Percentiles rank a stretch among this genome's conserved stretches.
These are phyloP conservation scores for Lutraria rhynchaena DNA, from an alignment of 1,140 invertebrate species.

Conservation along the genomic window DNA sequence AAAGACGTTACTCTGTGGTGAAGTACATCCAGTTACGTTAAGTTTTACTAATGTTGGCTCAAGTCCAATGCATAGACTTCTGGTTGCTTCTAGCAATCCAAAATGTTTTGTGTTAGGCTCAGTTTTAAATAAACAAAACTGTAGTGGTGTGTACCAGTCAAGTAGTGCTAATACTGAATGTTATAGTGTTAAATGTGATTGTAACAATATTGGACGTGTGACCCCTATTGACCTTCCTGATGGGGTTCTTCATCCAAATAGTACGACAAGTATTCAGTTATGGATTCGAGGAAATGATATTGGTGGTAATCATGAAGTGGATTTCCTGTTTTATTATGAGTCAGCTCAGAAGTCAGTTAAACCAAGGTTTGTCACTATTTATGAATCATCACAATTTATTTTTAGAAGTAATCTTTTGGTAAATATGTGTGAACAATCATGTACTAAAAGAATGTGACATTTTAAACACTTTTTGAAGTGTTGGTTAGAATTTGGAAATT, in stretches of 20 bases:
- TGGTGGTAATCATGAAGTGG: conserved; percentile 86
- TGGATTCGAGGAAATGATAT: conserved; percentile 88
- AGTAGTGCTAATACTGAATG: conserved; percentile 36
- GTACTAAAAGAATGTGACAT: too few relatives aligned
- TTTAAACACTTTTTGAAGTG: too few relatives aligned
- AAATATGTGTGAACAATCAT: too few relatives aligned
- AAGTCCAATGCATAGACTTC: conserved; percentile 86
- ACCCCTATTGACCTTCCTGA: conserved; percentile 73
- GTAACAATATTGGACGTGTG: conserved; percentile 57
- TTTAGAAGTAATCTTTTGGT: too few relatives aligned
- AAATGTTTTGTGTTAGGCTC: conserved; percentile 86
- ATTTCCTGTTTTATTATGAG: conserved; percentile 90
- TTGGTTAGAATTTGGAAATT: too few relatives aligned
- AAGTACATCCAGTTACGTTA: conserved; percentile 87
- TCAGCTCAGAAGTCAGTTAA: conserved; percentile 82
- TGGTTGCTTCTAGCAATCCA: conserved; percentile 87
- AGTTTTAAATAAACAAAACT: conserved; percentile 73
- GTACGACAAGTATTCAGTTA: conserved; percentile 85
- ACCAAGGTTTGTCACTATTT: conserved; percentile 69
- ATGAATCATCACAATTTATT: too few relatives aligned
- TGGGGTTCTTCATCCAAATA: conserved; percentile 84
- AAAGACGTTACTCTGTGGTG: conserved; percentile 88
- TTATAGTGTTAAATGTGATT: conserved; percentile 39
- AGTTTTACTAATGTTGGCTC: conserved; percentile 88
- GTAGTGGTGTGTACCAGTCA: conserved; percentile 73